phyloP scores from a whole-genome alignment of 1,140 invertebrate species.

The Mylabris phalerata region DNA sequence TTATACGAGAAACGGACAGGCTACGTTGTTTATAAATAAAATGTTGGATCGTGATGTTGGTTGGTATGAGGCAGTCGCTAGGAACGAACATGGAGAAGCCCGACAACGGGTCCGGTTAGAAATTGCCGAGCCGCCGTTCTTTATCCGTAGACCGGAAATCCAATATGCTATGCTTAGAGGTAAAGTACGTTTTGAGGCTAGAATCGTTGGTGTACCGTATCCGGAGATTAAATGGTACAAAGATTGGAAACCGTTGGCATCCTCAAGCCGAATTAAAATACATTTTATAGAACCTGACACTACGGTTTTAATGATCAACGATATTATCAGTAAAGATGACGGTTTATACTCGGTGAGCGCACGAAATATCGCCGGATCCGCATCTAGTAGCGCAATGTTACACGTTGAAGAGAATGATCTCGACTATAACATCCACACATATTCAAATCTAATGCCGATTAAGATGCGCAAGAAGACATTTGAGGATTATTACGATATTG shows the following conservation, averaged over 20 bases:
- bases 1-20: slow-evolving; percentile 83
- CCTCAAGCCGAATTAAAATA: slow-evolving; percentile 73
- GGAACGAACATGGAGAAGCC: slow-evolving; percentile 86
- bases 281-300: slow-evolving; percentile 77
- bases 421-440: slow-evolving; percentile 63
- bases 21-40: slow-evolving; percentile 78
- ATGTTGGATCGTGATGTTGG: slow-evolving; percentile 90
- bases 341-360: slow-evolving; percentile 92
- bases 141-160: slow-evolving; percentile 80
- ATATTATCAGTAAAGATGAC: slow-evolving; percentile 81
- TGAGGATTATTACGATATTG: slow-evolving; percentile 83
- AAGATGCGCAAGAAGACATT: slow-evolving; percentile 60
- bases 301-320: slow-evolving; percentile 74
- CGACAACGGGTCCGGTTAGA: slow-evolving; percentile 76
- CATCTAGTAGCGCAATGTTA: slow-evolving; percentile 84
- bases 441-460: slow-evolving; percentile 59
- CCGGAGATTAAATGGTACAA: slow-evolving; percentile 97
- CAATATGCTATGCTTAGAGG: slow-evolving; percentile 66
- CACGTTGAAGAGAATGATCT: slow-evolving; percentile 83
- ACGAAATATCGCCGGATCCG: slow-evolving; percentile 83
- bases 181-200: slow-evolving; percentile 70
- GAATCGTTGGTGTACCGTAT: slow-evolving; percentile 81
- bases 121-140: slow-evolving; percentile 87
- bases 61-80: slow-evolving; percentile 85
- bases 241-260: slow-evolving; percentile 85